Conservation (phyloP, 1,140 invertebrate species). For the Micrasema longulum region DNA sequence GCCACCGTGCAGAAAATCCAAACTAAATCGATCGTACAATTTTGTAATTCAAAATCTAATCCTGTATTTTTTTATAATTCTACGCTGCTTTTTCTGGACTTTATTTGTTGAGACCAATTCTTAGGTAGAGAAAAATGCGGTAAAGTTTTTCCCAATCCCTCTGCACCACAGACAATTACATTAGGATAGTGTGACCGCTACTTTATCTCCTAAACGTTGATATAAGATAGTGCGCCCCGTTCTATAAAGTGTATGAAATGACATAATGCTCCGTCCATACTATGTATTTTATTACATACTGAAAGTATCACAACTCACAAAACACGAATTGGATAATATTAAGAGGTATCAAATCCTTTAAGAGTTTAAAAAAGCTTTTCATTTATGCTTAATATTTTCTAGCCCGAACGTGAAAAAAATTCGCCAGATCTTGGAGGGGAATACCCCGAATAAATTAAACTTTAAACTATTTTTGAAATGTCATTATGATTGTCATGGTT, state of each 20-base stretch:
- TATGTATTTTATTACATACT: no score
- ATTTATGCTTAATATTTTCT: no score
- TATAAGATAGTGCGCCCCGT: conserved; percentile 28
- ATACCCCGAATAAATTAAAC: no score
- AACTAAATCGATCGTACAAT: neutral
- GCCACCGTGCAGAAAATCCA: neutral
- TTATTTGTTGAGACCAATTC: neutral
- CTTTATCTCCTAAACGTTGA: conserved; percentile 39
- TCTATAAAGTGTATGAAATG: conserved; percentile 26
- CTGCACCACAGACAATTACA: conserved; percentile 31
- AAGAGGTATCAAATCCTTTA: neutral
- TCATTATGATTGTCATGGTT: no score
- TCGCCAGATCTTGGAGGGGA: no score
- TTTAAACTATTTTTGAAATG: no score
- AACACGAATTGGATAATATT: conserved; percentile 19
- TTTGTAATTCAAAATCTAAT: neutral
- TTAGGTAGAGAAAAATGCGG: conserved; percentile 1
- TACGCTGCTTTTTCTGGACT: neutral
- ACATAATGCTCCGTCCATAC: conserved; percentile 29
- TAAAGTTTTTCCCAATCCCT: no score
- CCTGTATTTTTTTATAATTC: neutral
- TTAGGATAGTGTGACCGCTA: conserved; percentile 30
- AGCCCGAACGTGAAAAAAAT: no score
- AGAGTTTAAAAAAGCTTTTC: no score
- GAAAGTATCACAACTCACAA: neutral